phyloP scores from a whole-genome alignment of 2,113 vertebrate species.

The Ovis canadensis region DNA sequence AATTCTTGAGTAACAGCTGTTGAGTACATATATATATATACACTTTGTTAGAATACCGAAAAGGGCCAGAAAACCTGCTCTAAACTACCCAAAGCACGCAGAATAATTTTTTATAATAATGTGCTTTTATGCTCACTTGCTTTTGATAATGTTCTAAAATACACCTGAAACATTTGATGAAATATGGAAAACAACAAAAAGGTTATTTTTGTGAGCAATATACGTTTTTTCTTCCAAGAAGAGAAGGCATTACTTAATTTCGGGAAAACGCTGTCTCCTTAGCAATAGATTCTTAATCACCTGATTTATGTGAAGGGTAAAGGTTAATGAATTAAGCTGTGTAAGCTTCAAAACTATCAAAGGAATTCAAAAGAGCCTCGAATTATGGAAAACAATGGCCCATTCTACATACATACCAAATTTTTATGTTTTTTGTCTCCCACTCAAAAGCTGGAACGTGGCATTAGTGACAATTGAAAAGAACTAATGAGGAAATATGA shows the following conservation, averaged over 20 bases:
- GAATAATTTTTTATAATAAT: conserved; percentile 29
- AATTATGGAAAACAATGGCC: conserved; percentile 75
- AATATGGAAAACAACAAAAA: conserved; percentile 45
- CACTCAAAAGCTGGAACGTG: conserved; percentile 78
- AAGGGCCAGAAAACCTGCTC: conserved; percentile 13
- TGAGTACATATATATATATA: not conserved
- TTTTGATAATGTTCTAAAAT: conserved; percentile 30
- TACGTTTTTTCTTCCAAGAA: not conserved
- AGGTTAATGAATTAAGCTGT: conserved; percentile 77
- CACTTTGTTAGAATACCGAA: not conserved
- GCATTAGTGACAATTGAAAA: conserved; percentile 83
- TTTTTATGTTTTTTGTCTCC: conserved; percentile 73
- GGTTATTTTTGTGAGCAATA: conserved; percentile 23
- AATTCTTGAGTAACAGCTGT: conserved; percentile 23
- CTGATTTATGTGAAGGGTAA: conserved; percentile 70
- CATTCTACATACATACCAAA: conserved; percentile 65
- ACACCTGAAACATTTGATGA: not conserved
- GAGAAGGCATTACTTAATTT: conserved; percentile 41
- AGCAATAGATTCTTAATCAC: conserved; percentile 59
- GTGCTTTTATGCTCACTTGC: conserved; percentile 36
- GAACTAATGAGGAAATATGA: conserved; percentile 86
- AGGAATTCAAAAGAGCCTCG: conserved; percentile 70
- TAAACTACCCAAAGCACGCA: not conserved
- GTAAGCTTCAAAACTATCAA: conserved; percentile 67
- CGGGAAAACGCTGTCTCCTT: conserved; percentile 36